Evolutionary conservation across 1,140 invertebrate species (phyloP), one percentile per base, ranked within the genome.

Genomic region (Bicyclus anynana): DNA sequence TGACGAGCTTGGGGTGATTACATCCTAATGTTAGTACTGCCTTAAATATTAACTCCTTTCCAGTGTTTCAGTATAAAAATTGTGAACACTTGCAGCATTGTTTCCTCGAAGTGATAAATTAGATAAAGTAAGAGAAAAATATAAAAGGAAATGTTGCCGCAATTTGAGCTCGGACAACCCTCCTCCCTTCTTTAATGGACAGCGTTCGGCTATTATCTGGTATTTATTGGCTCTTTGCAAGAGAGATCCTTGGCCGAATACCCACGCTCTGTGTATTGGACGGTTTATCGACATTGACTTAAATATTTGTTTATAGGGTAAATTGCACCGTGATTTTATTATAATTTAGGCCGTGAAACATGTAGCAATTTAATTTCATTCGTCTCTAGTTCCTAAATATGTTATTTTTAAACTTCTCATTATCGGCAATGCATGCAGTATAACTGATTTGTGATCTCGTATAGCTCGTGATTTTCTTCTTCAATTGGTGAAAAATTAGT

Each of bases 141-240:
- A 44, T 44, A 44, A 44, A 20, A 44, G 40, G 16, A 44, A 44
- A 44, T 44, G 40, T 44, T 44, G 18, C 40, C 40, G 17, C 40
- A 44, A 44, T 44, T 44, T 44, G 40, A 44, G 40, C 40, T 20
- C 40, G 20, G 40, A 44, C 40, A 20, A 44, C 40, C 40, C 40
- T 44, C 18, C 40, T 44, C 40, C 17, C 5, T 4, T 20, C 40
- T 20, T 18, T 44, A 44, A 44, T 44, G 40, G 40, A 44, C 40
- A 44, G 40, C 40, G 40, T 44, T 44, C 18, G 14, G 40, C 40
- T 18, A 44, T 44, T 44, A 44, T 44, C 40, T 44, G 17, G 40
- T 44, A 44, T 44, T 44, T 44, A 44, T 44, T 44, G 40, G 40
- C 40, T 44, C 40, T 44, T 44, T 20, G 40, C 9, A 44, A 20